Conservation (phyloP, 2,113 vertebrate genomes). For the Cygnus buccinator region DNA sequence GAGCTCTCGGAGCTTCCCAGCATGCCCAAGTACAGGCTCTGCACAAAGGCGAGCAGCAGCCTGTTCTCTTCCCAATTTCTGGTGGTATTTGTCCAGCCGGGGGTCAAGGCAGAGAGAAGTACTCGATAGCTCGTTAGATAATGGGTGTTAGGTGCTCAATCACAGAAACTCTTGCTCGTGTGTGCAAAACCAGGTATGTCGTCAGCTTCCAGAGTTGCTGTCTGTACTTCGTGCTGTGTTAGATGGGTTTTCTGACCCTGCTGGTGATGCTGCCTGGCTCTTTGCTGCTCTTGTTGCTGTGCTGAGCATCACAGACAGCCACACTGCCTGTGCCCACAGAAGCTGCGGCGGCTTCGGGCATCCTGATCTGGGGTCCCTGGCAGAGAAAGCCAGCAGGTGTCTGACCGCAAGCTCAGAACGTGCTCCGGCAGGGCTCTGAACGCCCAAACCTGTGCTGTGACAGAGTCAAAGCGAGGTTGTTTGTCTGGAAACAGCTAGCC, state of each 20-base stretch:
- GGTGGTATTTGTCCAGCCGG: neutral
- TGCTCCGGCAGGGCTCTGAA: neutral
- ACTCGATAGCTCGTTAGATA: neutral
- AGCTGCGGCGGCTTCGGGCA: neutral
- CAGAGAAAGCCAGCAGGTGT: neutral
- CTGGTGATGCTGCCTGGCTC: neutral
- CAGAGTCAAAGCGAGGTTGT: neutral
- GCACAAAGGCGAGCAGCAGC: rapidly evolving
- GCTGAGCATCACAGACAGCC: neutral
- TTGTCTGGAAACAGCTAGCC: neutral
- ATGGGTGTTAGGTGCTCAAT: neutral
- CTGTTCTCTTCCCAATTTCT: neutral
- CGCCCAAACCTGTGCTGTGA: neutral
- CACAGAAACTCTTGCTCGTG: neutral
- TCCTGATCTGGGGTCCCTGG: neutral
- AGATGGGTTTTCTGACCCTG: neutral
- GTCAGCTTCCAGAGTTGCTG: neutral
- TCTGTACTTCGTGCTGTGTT: neutral
- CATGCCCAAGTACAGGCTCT: neutral
- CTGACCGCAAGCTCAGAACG: neutral
- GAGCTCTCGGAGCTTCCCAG: neutral
- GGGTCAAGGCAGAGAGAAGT: neutral
- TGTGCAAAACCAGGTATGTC: neutral
- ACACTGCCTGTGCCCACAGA: neutral
- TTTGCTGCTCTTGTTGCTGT: neutral